Conservation (phyloP, 53 echinoderm and acorn worm genomes). For the Echinarachnius parma region DNA sequence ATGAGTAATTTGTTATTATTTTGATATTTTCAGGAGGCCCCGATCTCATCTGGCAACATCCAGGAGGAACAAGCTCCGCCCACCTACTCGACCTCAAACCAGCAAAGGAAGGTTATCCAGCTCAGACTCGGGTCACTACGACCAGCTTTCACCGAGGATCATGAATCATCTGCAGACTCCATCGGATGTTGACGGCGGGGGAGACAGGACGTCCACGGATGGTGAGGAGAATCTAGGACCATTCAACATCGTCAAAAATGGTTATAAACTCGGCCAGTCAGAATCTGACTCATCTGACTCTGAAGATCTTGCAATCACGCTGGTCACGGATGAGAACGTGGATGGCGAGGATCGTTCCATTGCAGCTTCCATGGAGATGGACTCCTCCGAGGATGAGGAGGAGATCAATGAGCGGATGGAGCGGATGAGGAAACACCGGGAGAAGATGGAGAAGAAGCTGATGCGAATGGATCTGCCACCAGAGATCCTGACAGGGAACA, state of each 20-base stretch:
- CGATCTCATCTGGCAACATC: constrained; percentile 59
- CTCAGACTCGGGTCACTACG: constrained; percentile 40
- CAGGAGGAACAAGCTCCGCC: constrained; percentile 12
- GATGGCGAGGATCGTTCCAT: neutral
- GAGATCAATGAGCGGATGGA: constrained; percentile 28
- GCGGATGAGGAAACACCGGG: constrained; percentile 40
- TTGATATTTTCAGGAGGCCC: constrained; percentile 55
- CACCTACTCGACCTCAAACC: constrained; percentile 65
- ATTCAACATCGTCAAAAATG: constrained; percentile 71
- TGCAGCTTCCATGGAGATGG: constrained; percentile 27
- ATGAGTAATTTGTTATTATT: too few species aligned
- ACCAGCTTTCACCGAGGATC: constrained; percentile 72
- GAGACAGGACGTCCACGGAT: constrained; percentile 25
- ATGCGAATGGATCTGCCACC: constrained; percentile 59
- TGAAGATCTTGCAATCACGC: neutral
- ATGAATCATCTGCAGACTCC: constrained; percentile 55
- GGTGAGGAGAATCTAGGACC: constrained; percentile 62
- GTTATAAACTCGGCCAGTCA: constrained; percentile 16
- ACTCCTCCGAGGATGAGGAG: constrained; percentile 30
- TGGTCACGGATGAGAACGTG: constrained; percentile 15
- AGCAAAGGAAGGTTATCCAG: constrained; percentile 25
- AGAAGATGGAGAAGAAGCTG: constrained; percentile 49
- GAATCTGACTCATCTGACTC: constrained; percentile 14
- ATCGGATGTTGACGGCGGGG: constrained; percentile 11
- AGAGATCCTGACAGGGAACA: constrained; percentile 49